Evolutionary conservation across 2,888 invertebrate genomes (phyloP), one percentile per base, ranked within the genome.

Genomic region (Deilephila porcellus): DNA sequence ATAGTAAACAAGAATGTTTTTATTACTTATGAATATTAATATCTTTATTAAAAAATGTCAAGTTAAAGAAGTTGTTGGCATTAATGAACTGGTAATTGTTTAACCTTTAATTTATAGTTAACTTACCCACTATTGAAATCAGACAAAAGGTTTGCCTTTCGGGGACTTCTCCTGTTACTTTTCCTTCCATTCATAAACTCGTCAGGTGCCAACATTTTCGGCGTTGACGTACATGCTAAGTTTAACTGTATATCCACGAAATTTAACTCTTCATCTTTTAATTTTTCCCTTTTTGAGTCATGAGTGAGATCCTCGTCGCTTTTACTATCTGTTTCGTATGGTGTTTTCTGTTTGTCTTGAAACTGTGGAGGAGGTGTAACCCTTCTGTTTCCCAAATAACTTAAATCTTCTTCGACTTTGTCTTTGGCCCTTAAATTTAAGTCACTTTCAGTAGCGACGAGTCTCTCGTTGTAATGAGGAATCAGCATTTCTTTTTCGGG

Each of bases 321-420:
- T 82, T 92, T 92, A 17, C 88, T 86, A 76, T 90, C 85, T 64
- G 88, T 83, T 73, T 91, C 88, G 70, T 92, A 90, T 8, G 92
- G 89, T 64, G 82, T 86, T 75, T 90, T 91, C 59, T 90, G 86
- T 79, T 89, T 92, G 73, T 95, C 95, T 88, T 94, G 94, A 75
- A 95, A 95, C 75, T 95, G 91, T 14, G 88, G 93, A 7, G 95
- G 95, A 71, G 95, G 95, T 52, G 94, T 94, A 0, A 94, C 82
- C 75, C 89, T 83, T 71, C 83, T 86, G 76, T 89, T 88, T 82
- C 89, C 91, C 14, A 87, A 77, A 63, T 84, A 83, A 72, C 81
- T 82, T 11, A 83, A 76, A 32, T 88, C 86, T 32, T 88, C 85
- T 8, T 86, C 85, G 45, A 76, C 60, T 75, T 84, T 84, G 14